A percentile compares a stretch with the other conserved stretches of the same genome.
phyloP scores from a whole-genome alignment of 2,888 invertebrate genomes.

The Micoletzkya japonica region DNA sequence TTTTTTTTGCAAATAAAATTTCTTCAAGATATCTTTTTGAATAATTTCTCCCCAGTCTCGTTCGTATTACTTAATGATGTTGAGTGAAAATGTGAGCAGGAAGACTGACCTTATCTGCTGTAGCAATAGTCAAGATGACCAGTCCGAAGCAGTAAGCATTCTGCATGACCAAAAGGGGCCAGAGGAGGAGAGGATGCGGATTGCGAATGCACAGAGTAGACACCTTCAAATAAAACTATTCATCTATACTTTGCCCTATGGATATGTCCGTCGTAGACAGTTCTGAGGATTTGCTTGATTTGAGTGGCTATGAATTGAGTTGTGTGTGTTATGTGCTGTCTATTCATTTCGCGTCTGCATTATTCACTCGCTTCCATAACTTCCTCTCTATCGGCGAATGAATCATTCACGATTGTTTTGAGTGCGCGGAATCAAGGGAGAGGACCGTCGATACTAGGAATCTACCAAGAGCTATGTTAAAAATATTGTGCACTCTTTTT shows the following conservation, averaged over 20 bases:
- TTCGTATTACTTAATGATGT: not conserved
- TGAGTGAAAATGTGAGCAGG: not conserved
- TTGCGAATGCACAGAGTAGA: constrained; percentile 33
- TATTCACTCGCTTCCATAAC: no score
- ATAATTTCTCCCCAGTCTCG: not conserved
- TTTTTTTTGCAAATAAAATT: not conserved
- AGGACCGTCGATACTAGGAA: no score
- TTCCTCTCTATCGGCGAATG: no score
- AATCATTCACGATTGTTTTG: no score
- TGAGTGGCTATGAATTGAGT: no score
- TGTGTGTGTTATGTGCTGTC: no score
- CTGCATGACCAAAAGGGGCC: constrained; percentile 53
- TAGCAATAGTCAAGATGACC: constrained; percentile 57
- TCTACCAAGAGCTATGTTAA: not conserved
- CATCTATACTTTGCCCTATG: no score
- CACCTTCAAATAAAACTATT: constrained; percentile 25
- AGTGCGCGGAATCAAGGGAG: no score
- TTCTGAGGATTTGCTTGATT: no score
- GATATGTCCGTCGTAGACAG: no score
- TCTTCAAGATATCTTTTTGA: not conserved
- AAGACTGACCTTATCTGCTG: constrained; percentile 36
- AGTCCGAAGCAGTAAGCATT: constrained; percentile 58
- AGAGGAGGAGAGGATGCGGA: constrained; percentile 49
- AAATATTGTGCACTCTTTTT: not conserved
- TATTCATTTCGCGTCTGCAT: no score